A percentile compares a stretch with the other conserved stretches of the same genome.
Conservation (phyloP, 2,113 vertebrate species). For the Gallinago paraguaiae region DNA sequence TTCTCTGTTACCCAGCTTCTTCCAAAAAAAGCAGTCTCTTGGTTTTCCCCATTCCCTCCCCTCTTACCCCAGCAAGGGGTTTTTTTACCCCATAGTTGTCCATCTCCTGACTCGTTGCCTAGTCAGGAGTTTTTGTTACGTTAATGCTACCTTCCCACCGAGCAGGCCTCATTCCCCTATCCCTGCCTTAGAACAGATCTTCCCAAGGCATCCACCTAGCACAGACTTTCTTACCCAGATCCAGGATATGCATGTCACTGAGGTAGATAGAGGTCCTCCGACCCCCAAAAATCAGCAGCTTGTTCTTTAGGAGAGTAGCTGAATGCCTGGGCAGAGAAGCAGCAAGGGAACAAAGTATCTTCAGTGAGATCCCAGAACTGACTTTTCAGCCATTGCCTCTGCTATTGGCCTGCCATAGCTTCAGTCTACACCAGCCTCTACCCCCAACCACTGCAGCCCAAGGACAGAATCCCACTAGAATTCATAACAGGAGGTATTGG, state of each 20-base stretch:
- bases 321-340: conserved; percentile 73
- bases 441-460: not conserved
- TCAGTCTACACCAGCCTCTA: not conserved
- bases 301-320: conserved; percentile 82
- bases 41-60: not conserved
- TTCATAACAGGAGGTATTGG: not conserved
- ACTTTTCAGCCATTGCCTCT: not conserved
- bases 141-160: not conserved
- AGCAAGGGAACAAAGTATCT: not conserved
- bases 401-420: not conserved
- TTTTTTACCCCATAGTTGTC: not conserved
- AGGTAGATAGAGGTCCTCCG: conserved; percentile 78
- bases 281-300: conserved; percentile 87
- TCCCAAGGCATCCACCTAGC: not conserved
- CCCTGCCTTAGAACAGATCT: not conserved
- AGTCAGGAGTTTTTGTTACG: not conserved
- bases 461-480: not conserved
- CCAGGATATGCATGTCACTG: conserved; percentile 85
- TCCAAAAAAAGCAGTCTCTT: not conserved
- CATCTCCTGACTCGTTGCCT: not conserved
- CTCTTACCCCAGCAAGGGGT: not conserved
- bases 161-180: not conserved
- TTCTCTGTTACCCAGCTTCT: not conserved
- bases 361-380: not conserved
- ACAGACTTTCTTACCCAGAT: conserved; percentile 79